Percentiles rank a stretch among this genome's conserved stretches.
phyloP scores from a whole-genome alignment of 2,888 invertebrate genomes.

The Zele albiditarsus region DNA sequence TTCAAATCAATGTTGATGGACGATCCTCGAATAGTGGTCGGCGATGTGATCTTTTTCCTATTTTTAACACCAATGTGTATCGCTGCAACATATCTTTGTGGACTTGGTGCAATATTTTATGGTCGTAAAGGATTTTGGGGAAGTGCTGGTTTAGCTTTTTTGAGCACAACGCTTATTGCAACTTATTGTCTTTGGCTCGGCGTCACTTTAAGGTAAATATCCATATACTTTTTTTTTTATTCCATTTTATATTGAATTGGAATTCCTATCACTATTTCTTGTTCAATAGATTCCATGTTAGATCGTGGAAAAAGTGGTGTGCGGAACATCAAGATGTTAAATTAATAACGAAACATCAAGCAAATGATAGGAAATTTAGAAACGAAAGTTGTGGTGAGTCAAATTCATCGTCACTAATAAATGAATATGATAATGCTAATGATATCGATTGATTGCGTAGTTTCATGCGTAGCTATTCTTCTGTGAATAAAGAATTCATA shows the following conservation, averaged over 20 bases:
- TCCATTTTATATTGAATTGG: background rate
- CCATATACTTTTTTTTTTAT: constrained; percentile 28
- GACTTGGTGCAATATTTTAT: constrained; percentile 71
- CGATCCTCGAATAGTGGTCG: constrained; percentile 72
- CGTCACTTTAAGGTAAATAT: constrained; percentile 65
- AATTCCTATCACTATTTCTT: no score
- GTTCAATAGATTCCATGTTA: no score
- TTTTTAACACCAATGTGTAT: constrained; percentile 74
- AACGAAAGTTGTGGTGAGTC: no score
- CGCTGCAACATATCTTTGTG: constrained; percentile 73
- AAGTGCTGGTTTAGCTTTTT: constrained; percentile 65
- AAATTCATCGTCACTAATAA: no score
- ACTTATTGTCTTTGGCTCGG: constrained; percentile 68
- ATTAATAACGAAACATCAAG: no score
- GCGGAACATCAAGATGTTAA: no score
- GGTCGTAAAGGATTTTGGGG: constrained; percentile 67
- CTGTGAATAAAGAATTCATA: no score
- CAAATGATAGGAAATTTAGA: no score
- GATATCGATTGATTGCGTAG: no score
- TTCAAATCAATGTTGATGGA: constrained; percentile 66
- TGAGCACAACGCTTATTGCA: constrained; percentile 64
- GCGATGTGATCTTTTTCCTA: constrained; percentile 73
- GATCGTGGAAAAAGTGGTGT: no score
- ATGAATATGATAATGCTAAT: no score
- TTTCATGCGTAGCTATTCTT: no score